phyloP scores from a whole-genome alignment of 1,140 invertebrate species.

The Hypothenemus hampei region DNA sequence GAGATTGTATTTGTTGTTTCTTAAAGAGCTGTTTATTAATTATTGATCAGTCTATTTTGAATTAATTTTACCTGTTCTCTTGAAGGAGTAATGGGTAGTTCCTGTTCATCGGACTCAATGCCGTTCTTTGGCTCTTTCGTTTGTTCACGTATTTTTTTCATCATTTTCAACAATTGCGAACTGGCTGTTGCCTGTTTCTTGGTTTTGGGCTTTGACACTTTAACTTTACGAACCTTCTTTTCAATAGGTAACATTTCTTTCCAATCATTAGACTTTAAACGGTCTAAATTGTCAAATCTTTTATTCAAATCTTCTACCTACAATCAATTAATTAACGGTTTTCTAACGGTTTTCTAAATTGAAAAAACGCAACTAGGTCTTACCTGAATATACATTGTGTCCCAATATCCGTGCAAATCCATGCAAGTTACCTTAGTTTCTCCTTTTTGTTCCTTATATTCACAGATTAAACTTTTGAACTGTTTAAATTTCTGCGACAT shows the following conservation, averaged over 20 bases:
- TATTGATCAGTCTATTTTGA: too few relatives aligned
- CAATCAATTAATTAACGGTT: background rate
- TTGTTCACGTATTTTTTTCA: slow-evolving; percentile 18
- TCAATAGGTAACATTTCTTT: slow-evolving; percentile 42
- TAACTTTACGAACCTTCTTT: slow-evolving; percentile 2
- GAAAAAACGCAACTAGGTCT: background rate
- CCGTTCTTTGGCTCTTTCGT: background rate
- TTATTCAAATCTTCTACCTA: slow-evolving; percentile 49
- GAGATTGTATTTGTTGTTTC: too few relatives aligned
- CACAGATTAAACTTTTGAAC: slow-evolving; percentile 57
- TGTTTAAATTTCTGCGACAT: slow-evolving; percentile 64
- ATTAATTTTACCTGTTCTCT: background rate
- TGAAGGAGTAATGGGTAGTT: background rate
- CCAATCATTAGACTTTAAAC: slow-evolving; percentile 52
- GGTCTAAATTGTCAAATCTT: slow-evolving; percentile 51
- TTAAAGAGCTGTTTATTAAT: too few relatives aligned
- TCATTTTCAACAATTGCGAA: slow-evolving; percentile 24
- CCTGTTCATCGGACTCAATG: background rate
- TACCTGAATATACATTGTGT: slow-evolving; percentile 62
- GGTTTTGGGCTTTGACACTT: background rate
- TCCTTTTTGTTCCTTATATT: slow-evolving; percentile 53
- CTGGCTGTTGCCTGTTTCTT: slow-evolving; percentile 15
- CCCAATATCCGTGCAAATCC: slow-evolving; percentile 75
- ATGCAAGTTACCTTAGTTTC: slow-evolving; percentile 53
- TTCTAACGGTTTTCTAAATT: background rate